Evolutionary conservation across 2,797 vertebrate genomes (phyloP), one percentile per base, ranked within the genome.

Genomic region (Champsocephalus esox): DNA sequence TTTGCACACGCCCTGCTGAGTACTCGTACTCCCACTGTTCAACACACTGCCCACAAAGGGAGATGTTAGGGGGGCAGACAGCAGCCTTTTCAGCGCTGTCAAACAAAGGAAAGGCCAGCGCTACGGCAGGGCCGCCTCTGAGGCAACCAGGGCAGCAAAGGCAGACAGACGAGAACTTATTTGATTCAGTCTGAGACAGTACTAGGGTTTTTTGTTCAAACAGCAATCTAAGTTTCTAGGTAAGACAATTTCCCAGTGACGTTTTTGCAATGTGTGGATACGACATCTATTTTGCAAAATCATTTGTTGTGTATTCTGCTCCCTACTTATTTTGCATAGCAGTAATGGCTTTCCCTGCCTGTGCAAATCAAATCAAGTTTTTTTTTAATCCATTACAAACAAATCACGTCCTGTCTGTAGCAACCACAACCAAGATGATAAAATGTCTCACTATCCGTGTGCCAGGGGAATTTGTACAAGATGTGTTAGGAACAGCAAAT

Each of bases 61-160:
- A 91, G 88, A 91, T 70, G 74, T 89, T 86, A 91, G 77, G 65
- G 61, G 67, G 74, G 58, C 21, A 80, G 89, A 91, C 86, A 88
- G 88, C 83, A 72, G 76, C 87, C 89, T 85, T 88, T 89, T 84
- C 87, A 78, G 68, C 17, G 5, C 84, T 60, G 81, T 80, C 87
- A 87, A 80, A 85, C 84, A 89, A 85, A 88, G 75, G 71, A 38
- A 85, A 87, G 80, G 81, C 60, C 77, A 83, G 14, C 0, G 45
- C 72, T 72, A 66, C 16, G 8, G 63, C 32, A 24, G 75, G 21
- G 50, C 54, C 64, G 21, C 56, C 61, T 67, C 32, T 52, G 70
- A 68, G 66, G 67, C 62, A 43, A 21, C 0, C 10, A 56, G 84
- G 65, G 77, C 79, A 83, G 76, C 57, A 38, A 58, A 38, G 10